These are phyloP conservation scores for Drosophila pandora DNA, from an alignment of 1,140 invertebrate species.

Conservation along the genomic window DNA sequence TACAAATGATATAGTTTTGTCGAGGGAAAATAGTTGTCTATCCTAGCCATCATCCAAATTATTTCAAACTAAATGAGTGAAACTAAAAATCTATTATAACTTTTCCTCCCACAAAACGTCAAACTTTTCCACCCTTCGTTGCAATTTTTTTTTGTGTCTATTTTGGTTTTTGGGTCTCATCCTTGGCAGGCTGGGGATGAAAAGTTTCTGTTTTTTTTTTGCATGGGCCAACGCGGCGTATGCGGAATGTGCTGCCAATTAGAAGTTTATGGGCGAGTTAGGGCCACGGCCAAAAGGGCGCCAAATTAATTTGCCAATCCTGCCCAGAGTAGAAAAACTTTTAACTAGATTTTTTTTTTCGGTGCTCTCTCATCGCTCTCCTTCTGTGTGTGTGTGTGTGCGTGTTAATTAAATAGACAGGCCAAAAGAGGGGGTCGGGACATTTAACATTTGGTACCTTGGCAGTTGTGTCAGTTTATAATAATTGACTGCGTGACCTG, in stretches of 20 bases:
- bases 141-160: neutral
- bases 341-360: conserved; percentile 62
- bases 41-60: conserved; percentile 21
- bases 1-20: conserved; percentile 62
- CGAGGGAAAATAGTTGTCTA: neutral
- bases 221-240: conserved; percentile 58
- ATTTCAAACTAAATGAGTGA: conserved; percentile 59
- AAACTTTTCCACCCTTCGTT: conserved; percentile 42
- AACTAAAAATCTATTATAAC: conserved; percentile 81
- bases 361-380: neutral
- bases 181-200: conserved; percentile 14
- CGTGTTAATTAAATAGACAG: conserved; percentile 73
- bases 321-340: conserved; percentile 35
- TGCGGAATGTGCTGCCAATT: conserved; percentile 78
- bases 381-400: conserved; percentile 42
- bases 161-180: conserved; percentile 15
- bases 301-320: conserved; percentile 66
- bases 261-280: conserved; percentile 73
- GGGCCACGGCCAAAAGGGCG: conserved; percentile 34
- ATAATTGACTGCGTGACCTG: conserved; percentile 67
- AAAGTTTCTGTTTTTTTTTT: conserved; percentile 34
- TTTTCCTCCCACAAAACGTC: conserved; percentile 66
- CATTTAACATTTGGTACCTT: conserved; percentile 50
- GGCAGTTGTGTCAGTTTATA: conserved; percentile 66
- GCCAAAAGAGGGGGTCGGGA: neutral